Evolutionary conservation across 2,113 vertebrate species (phyloP).

Genomic region (Grammomys dolichurus): DNA sequence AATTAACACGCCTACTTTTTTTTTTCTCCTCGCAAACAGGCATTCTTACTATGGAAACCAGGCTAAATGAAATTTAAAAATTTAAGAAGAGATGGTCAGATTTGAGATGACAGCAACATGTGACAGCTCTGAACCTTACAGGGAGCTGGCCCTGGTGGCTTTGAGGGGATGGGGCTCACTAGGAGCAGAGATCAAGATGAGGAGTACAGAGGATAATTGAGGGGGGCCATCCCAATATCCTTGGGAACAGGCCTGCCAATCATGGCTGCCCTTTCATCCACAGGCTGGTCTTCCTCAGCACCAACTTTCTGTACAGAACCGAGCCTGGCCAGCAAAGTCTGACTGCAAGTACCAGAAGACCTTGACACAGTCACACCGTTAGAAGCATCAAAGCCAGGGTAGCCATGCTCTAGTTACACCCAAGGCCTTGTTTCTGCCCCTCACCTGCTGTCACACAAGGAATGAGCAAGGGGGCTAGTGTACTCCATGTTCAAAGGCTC

Average conservation of each 20-base stretch:
- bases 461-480: neutral
- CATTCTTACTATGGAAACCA: constrained; percentile 23
- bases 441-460: fast-evolving
- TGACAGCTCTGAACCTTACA: constrained; percentile 13
- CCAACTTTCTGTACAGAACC: neutral
- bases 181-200: neutral
- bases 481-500: neutral
- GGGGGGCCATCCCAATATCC: neutral
- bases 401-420: neutral
- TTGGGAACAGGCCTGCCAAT: neutral
- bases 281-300: neutral
- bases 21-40: neutral
- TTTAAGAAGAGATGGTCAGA: constrained; percentile 14
- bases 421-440: neutral
- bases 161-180: neutral
- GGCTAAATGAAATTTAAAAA: constrained; percentile 63
- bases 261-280: neutral
- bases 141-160: neutral
- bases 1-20: neutral
- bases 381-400: neutral
- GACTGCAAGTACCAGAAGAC: neutral
- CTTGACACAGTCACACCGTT: neutral
- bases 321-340: neutral
- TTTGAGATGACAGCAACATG: neutral
- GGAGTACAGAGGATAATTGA: neutral